These are phyloP conservation scores for Acronicta psi DNA, from an alignment of 2,888 invertebrate species.

Conservation along the genomic window DNA sequence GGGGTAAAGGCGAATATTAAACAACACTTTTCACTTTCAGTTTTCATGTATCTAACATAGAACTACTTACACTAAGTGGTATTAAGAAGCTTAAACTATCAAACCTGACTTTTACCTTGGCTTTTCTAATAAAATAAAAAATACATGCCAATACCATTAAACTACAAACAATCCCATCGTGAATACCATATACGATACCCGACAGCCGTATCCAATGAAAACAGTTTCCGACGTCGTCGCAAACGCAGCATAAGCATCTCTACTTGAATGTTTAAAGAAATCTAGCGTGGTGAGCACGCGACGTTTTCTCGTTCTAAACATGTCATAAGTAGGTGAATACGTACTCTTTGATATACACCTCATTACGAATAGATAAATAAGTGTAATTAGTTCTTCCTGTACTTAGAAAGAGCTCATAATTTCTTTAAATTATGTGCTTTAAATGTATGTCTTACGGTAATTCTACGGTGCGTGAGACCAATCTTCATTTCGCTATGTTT, in stretches of 20 bases:
- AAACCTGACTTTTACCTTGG: too few species aligned
- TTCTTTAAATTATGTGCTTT: slow-evolving; percentile 15
- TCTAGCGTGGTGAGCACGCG: slow-evolving; percentile 79
- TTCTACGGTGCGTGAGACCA: neutral
- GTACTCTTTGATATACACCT: slow-evolving; percentile 25
- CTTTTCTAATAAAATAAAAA: slow-evolving; percentile 8
- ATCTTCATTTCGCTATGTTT: slow-evolving; percentile 25
- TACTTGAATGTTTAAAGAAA: slow-evolving; percentile 86
- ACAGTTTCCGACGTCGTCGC: slow-evolving; percentile 31
- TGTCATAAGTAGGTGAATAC: slow-evolving; percentile 49
- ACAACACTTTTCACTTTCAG: neutral
- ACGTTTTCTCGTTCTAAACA: slow-evolving; percentile 73
- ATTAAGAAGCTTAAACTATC: too few species aligned
- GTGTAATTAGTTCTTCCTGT: slow-evolving; percentile 45
- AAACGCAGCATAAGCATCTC: slow-evolving; percentile 63
- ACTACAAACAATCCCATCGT: slow-evolving; percentile 4
- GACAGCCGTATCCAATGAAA: slow-evolving; percentile 49
- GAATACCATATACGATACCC: slow-evolving; percentile 25
- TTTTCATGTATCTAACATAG: neutral
- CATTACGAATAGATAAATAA: slow-evolving; percentile 37
- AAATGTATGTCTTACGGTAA: slow-evolving; percentile 5
- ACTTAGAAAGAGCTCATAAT: slow-evolving; percentile 28
- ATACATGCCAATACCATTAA: slow-evolving; percentile 15
- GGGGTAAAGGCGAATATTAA: slow-evolving; percentile 3
- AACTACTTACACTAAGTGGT: too few species aligned